phyloP scores from a whole-genome alignment of 2,888 invertebrate species.

The Drosophila atroscutellata region DNA sequence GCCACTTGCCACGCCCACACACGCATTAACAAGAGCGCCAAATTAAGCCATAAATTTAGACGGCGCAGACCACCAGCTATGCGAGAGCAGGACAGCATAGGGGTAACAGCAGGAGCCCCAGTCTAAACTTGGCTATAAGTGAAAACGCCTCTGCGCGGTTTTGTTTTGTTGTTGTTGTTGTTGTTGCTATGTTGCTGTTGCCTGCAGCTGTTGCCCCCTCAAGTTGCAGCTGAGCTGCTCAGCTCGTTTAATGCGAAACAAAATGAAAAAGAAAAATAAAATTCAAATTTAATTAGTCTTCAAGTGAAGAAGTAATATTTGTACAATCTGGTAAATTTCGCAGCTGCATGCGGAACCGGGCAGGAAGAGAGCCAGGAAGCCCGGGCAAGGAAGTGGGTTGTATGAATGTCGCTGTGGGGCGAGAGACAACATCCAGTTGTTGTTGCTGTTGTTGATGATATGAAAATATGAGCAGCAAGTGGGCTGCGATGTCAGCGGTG shows the following conservation, averaged over 20 bases:
- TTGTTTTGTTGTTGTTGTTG: slow-evolving; percentile 4
- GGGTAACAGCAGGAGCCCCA: slow-evolving; percentile 59
- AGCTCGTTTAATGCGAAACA: slow-evolving; percentile 62
- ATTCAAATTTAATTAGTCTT: slow-evolving; percentile 84
- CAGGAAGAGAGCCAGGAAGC: slow-evolving; percentile 18
- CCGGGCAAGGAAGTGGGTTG: slow-evolving; percentile 57
- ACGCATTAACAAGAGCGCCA: slow-evolving; percentile 73
- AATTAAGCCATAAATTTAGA: slow-evolving; percentile 77
- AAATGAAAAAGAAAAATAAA: slow-evolving; percentile 53
- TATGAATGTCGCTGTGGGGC: slow-evolving; percentile 30
- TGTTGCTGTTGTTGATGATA: slow-evolving; percentile 57
- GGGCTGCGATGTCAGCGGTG: slow-evolving; percentile 58
- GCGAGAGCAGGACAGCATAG: slow-evolving; percentile 16
- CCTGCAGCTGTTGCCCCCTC: slow-evolving; percentile 12
- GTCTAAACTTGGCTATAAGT: slow-evolving; percentile 45
- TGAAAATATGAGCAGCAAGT: slow-evolving; percentile 73
- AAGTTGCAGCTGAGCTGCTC: slow-evolving; percentile 30
- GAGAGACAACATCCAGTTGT: slow-evolving; percentile 14
- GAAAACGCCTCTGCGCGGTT: slow-evolving; percentile 58
- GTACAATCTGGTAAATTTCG: slow-evolving; percentile 73
- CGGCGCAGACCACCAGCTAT: slow-evolving; percentile 69
- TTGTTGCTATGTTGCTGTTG: slow-evolving; percentile 8
- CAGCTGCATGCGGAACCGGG: slow-evolving; percentile 63
- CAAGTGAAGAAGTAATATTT: slow-evolving; percentile 81
- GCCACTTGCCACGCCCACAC: slow-evolving; percentile 60